Base-by-base conservation (phyloP, 2,113 vertebrate genomes). In the Melanerpes aurifrons region DNA sequence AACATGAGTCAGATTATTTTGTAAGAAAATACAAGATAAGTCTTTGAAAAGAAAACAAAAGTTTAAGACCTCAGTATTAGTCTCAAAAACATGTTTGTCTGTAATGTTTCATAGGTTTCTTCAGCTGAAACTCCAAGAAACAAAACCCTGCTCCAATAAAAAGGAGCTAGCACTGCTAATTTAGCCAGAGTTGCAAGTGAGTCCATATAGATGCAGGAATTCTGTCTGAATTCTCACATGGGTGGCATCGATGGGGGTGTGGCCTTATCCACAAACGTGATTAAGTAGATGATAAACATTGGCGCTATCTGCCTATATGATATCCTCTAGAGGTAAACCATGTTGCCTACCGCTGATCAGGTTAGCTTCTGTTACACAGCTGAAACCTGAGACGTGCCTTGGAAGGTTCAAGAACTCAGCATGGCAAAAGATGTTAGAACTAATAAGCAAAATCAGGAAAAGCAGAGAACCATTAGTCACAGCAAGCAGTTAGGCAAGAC, bases 191-290 rank as follows among this genome's bases (percentile, higher is more conserved):
- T 14, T 62, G 21, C 58, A 70, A 57, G 9, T 20, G 18, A 40
- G 19, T 56, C 31, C 5, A 3, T 47, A 10, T 11, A 8, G 43
- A 40, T 13, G 21, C 54, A 79, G 31, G 25, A 66, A 43, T 66
- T 83, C 12, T 31, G 13, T 12, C 31, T 72, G 31, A 67, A 48
- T 58, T 74, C 6, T 64, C 3, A 2, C 6, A 61, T 47, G 3
- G 2, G 37, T 53, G 50, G 50, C 21, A 22, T 9, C 8, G 5
- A 24, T 24, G 50, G 50, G 21, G 50, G 50, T 53, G 17, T 22
- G 12, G 32, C 53, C 6, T 59, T 5, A 0, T 2, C 21, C 29
- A 28, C 31, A 43, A 29, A 35, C 0, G 0, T 0, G 2, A 24
- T 1, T 12, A 25, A 78, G 32, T 32, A 40, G 57, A 1, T 54